Conservation (phyloP, 2,797 vertebrate species). For the Mustela erminea region DNA sequence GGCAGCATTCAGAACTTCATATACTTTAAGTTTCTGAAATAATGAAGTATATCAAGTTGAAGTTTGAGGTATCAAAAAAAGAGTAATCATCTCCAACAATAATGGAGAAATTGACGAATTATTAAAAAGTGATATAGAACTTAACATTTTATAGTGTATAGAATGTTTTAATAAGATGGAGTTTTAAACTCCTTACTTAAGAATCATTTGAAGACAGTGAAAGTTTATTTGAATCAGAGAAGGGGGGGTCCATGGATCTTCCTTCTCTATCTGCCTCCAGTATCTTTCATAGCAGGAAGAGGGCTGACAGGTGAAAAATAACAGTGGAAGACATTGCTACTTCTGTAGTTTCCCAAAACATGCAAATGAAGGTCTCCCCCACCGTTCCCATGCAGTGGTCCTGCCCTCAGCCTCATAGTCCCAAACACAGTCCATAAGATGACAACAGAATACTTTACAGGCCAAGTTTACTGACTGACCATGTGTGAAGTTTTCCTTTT, state of each 20-base stretch:
- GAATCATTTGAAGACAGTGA: background rate
- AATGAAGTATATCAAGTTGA: background rate
- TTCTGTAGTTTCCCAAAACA: background rate
- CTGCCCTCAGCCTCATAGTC: background rate
- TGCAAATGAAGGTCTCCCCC: background rate
- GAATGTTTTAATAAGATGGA: background rate
- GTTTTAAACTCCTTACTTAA: background rate
- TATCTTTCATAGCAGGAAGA: background rate
- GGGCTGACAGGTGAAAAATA: background rate
- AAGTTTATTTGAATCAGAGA: background rate
- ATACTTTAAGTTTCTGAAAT: background rate
- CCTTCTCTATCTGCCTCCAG: background rate
- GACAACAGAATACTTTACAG: background rate
- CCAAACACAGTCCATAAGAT: background rate
- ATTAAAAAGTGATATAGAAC: background rate
- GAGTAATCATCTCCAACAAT: background rate
- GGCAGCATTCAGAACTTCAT: background rate
- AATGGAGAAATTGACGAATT: background rate
- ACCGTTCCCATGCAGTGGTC: background rate
- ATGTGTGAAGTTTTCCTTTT: background rate
- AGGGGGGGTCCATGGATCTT: background rate
- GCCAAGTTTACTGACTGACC: background rate
- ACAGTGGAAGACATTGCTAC: background rate
- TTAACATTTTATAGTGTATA: background rate
- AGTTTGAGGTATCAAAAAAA: background rate